Base-by-base conservation (phyloP, 2,113 vertebrate species). In the Bubo bubo region DNA sequence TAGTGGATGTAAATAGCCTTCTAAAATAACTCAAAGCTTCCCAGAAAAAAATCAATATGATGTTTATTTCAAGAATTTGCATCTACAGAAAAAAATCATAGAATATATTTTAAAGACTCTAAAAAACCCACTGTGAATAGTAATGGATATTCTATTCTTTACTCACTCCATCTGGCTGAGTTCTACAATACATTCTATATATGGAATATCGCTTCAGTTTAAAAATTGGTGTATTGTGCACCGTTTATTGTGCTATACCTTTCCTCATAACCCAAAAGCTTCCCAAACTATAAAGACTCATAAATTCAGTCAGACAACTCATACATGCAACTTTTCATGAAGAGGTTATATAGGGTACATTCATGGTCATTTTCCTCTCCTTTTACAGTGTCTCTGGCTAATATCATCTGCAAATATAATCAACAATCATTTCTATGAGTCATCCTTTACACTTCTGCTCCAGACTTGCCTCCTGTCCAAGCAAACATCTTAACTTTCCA, bases 11-110 rank as follows among this genome's bases (percentile, higher is more conserved):
- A 96, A 97, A 87, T 7, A 71, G 60, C 34, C 90, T 91, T 92
- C 72, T 96, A 91, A 96, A 95, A 86, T 79, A 83, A 86, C 34
- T 58, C 68, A 91, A 67, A 95, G 88, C 77, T 74, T 94, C 84
- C 41, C 64, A 45, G 43, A 45, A 45, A 45, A 45, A 45, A 45
- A 74, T 82, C 63, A 82, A 21, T 34, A 37, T 79, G 66, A 82
- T 50, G 11, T 63, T 79, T 91, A 92, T 83, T 74, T 81, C 20
- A 82, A 88, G 15, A 45, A 91, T 50, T 39, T 63, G 58, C 63
- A 89, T 74, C 10, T 72, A 95, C 59, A 84, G 49, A 97, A 85
- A 58, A 8, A 86, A 90, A 79, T 70, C 43, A 76, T 10, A 77
- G 15, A 83, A 74, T 80, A 75, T 12, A 56, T 43, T 84, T 75